Evolutionary conservation across 1,140 invertebrate genomes (phyloP), one percentile per base, ranked within the genome.

Genomic region (Drosophila lini): DNA sequence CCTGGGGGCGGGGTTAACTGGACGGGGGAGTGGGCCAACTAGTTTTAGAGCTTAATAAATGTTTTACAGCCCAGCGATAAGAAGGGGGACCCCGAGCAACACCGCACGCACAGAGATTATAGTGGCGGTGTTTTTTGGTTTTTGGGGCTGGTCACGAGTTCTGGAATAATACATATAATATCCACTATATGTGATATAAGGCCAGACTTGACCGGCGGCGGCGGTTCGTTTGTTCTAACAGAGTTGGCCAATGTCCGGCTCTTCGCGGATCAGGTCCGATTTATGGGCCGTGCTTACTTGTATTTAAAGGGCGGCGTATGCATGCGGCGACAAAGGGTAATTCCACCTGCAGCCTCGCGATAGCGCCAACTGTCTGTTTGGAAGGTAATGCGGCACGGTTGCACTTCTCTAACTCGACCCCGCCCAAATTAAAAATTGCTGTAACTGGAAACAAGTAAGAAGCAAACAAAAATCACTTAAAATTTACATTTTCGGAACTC

Each of bases 251-350:
- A 41, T 41, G 64, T 69, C 64, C 45, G 31, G 58, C 63, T 38
- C 19, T 50, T 16, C n/a, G 41, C 41, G 55, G 55, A 60, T 40
- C 36, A 42, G 11, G 16, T 11, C 57, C 31, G 36, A 32, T 55
- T 56, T 36, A 62, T 47, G 38, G 52, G 9, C 41, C n/a, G 16
- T 63, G 71, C 84, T 80, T 88, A 88, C 83, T 52, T 83, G 84
- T 79, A 80, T 69, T 74, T 83, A 40, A 83, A 88, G 45, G 83
- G 84, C 60, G 77, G 61, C 61, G 80, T 88, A 89, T 83, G 83
- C 84, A 88, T 89, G 73, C 71, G 76, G 73, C 67, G 67, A 59
- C 69, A 74, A 48, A 45, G 52, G n/a, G 47, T 65, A 47, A 67
- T 45, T 57, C 42, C 45, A 58, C 41, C 32, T 73, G 45, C 44